Percentiles rank a stretch among this genome's conserved stretches.
Evolutionary conservation across 1,140 invertebrate species (phyloP).

Genomic region (Orussus abietinus): DNA sequence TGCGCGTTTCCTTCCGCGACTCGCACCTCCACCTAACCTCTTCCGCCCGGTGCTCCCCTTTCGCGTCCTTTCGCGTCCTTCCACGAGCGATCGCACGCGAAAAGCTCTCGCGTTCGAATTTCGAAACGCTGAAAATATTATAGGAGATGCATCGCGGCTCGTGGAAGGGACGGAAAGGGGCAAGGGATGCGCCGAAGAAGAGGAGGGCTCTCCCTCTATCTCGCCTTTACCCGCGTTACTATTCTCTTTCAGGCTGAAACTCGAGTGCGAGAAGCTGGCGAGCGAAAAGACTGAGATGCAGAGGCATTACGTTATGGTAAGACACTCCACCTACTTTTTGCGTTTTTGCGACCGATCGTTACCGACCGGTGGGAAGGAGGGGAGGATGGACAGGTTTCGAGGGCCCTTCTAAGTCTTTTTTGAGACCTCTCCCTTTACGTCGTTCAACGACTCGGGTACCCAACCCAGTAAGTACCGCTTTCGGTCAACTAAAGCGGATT

Average conservation of each 20-base stretch:
- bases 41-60: slow-evolving; percentile 6
- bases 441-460: no score
- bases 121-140: slow-evolving; percentile 33
- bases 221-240: no score
- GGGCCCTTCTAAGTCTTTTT: background rate
- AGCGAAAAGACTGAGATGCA: slow-evolving; percentile 98
- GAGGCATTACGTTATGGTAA: slow-evolving; percentile 95
- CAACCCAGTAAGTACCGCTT: no score
- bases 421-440: background rate
- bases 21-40: slow-evolving; percentile 14
- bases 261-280: slow-evolving; percentile 88
- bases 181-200: no score
- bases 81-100: slow-evolving; percentile 20
- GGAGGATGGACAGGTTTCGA: background rate
- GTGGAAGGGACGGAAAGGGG: no score
- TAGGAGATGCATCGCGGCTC: slow-evolving; percentile 10
- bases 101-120: slow-evolving; percentile 24
- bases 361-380: no score
- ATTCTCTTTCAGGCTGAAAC: slow-evolving; percentile 74
- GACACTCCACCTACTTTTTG: slow-evolving; percentile 34
- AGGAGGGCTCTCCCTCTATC: no score
- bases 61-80: slow-evolving; percentile 2
- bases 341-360: no score
- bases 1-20: slow-evolving; percentile 1
- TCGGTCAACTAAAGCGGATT: no score